A percentile compares a stretch with the other conserved stretches of the same genome.
These are phyloP conservation scores for Sceliomorpha sp. DNA, from an alignment of 2,888 invertebrate genomes.

Conservation along the genomic window DNA sequence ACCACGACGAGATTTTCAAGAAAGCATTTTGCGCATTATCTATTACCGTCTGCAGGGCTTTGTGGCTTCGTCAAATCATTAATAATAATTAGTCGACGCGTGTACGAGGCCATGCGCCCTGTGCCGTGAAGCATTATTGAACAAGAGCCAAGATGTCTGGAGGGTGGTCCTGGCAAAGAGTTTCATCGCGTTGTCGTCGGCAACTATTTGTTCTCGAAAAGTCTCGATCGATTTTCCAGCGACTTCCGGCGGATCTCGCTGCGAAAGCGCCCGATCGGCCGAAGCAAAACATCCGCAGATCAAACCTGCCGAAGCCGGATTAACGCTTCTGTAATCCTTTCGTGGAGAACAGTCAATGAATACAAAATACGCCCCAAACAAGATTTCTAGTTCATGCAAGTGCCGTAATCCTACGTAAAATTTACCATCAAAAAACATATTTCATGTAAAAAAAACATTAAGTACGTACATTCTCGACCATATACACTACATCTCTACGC, in stretches of 20 bases:
- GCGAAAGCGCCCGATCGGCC: conserved; percentile 11
- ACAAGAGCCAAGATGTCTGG: conserved; percentile 53
- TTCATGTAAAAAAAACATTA: too few species aligned
- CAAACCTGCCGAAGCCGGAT: conserved; percentile 61
- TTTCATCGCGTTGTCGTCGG: conserved; percentile 32
- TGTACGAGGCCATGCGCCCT: conserved; percentile 44
- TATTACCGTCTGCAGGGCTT: conserved; percentile 41
- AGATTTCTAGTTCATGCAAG: conserved; percentile 5
- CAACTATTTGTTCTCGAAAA: conserved; percentile 28
- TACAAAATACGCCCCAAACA: conserved; percentile 59
- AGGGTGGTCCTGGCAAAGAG: conserved; percentile 31
- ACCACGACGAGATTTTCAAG: conserved; percentile 36
- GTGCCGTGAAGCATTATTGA: conserved; percentile 45
- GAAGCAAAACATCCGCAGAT: conserved; percentile 46
- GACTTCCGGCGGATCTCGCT: conserved; percentile 11
- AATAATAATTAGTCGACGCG: conserved; percentile 58
- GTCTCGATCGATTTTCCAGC: conserved; percentile 23
- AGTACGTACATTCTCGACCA: too few species aligned
- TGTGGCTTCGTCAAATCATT: conserved; percentile 49
- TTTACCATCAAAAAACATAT: too few species aligned
- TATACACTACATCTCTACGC: too few species aligned
- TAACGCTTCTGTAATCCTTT: conserved; percentile 67
- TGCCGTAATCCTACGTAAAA: conserved; percentile 3
- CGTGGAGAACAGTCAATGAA: conserved; percentile 59
- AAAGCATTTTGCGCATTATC: conserved; percentile 47